Evolutionary conservation across 2,888 invertebrate genomes (phyloP), one percentile per base, ranked within the genome.

Genomic region (Geophilus truncorum): DNA sequence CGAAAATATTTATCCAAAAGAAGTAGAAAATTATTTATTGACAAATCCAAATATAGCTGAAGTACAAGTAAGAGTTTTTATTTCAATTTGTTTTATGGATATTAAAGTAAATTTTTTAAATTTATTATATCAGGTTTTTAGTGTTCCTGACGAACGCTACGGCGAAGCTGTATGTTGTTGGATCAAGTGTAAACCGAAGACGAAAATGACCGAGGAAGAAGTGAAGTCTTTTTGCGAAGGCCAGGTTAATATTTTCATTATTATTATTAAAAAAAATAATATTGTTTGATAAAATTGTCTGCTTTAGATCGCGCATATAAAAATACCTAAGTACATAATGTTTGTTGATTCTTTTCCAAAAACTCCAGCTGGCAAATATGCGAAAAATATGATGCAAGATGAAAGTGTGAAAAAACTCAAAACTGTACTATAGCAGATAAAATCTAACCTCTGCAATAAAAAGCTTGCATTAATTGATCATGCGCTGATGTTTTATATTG

Each of bases 351-450:
- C 90, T 0, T 95, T 93, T 86, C 95, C 96, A 0, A 92, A 92
- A 85, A 96, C 96, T 0, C 89, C 90, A 0, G 93, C 94, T 0
- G 95, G 95, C 3, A 96, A 96, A 87, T 90, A 95, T 82, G 93
- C 94, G 85, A 95, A 95, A 86, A 92, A 88, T 84, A 89, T 88
- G 82, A 85, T 93, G 51, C 6, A 23, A 5, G 57, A 79, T 21
- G 51, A 77, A 77, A 77, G 15, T 28, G 2, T 78, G 18, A 51
- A 34, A 18, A 45, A 23, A 78, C 40, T 78, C 1, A 21, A 15
- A n/a, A 77, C 21, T 81, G 12, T 1, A n/a, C 21, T n/a, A n/a
- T n/a, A n/a, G n/a, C n/a, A n/a, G n/a, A n/a, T n/a, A n/a, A n/a
- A n/a, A n/a, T n/a, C 5, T 32, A 32, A 32, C 32, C 32, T 32